Conservation (phyloP, 2,888 invertebrate species). For the Neelides folsomi region DNA sequence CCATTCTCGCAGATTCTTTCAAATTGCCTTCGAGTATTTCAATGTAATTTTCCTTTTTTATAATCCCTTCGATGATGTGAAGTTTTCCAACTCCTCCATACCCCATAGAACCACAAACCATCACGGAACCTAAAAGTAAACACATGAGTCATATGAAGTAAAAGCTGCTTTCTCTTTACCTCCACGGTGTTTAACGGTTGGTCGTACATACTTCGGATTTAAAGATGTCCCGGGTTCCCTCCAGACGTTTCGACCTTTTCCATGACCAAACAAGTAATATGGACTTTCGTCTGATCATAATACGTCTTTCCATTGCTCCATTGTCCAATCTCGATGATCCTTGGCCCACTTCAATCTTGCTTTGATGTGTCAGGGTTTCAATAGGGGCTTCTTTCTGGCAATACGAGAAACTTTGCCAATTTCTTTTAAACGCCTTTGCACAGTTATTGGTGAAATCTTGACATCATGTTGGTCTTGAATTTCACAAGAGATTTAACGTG, state of each 20-base stretch:
- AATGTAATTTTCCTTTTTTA: not conserved
- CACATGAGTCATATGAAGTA: not conserved
- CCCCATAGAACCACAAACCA: conserved; percentile 7
- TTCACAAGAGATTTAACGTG: not conserved
- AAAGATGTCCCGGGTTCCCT: conserved; percentile 5
- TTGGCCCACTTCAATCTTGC: not conserved
- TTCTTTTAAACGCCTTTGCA: not conserved
- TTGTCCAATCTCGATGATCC: not conserved
- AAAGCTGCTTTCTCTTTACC: not conserved
- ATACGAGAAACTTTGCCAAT: not conserved
- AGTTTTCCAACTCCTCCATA: not conserved
- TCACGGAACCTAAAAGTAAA: not conserved
- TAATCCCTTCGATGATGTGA: not conserved
- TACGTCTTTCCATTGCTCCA: not conserved
- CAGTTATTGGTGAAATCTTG: not conserved
- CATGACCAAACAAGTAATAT: conserved; percentile 7
- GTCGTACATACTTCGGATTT: conserved; percentile 2
- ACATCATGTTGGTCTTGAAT: not conserved
- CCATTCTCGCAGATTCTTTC: not conserved
- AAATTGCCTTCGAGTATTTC: not conserved
- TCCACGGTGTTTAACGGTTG: conserved; percentile 10
- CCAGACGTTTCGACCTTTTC: conserved; percentile 1
- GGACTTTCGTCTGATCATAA: conserved; percentile 11
- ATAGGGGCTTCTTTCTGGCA: not conserved
- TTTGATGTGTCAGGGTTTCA: not conserved